Evolutionary conservation across 2,888 invertebrate genomes (phyloP), one percentile per base, ranked within the genome.

Genomic region (Bombylius discolor): DNA sequence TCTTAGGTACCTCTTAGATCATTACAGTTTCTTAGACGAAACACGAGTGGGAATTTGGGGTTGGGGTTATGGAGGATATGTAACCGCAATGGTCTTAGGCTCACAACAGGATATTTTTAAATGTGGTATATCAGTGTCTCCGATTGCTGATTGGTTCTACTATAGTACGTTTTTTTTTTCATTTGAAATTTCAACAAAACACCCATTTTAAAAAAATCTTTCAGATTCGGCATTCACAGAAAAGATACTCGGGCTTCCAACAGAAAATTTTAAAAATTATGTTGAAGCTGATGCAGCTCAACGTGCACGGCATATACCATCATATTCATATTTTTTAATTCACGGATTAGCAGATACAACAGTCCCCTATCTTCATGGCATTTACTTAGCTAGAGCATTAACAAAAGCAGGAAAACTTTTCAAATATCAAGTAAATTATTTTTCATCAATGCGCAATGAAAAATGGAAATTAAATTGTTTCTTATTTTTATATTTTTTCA

Each of bases 211-310:
- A 9, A 39, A 39, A 39, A 50, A 55, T 52, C 45, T 52, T 55
- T 36, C 71, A 96, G 95, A 96, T 76, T 92, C 94, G 34, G 93
- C 91, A 6, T 96, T 96, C 71, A 94, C 96, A 81, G 96, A 97
- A 77, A 82, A 94, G 59, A 87, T 94, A 65, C 81, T 97, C 66
- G 95, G 95, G 46, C 79, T 86, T 63, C 92, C 93, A 55, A 81
- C 82, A 39, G 91, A 92, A 68, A 91, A 95, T 76, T 86, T 86
- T 74, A 86, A 88, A 69, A 89, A 89, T 55, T 94, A 94, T 76
- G 92, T 91, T 64, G 92, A 92, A 70, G 89, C 93, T 47, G 93
- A 94, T 74, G 87, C 95, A 63, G 88, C 92, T 52, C 87, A 87
- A 70, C 82, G 90, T 62, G 93, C 93, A 54, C 82, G 84, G 66